Percentiles rank a stretch among this genome's conserved stretches.
These are phyloP conservation scores for Chrysotoxum bicinctum DNA, from an alignment of 2,888 invertebrate genomes.

Conservation along the genomic window DNA sequence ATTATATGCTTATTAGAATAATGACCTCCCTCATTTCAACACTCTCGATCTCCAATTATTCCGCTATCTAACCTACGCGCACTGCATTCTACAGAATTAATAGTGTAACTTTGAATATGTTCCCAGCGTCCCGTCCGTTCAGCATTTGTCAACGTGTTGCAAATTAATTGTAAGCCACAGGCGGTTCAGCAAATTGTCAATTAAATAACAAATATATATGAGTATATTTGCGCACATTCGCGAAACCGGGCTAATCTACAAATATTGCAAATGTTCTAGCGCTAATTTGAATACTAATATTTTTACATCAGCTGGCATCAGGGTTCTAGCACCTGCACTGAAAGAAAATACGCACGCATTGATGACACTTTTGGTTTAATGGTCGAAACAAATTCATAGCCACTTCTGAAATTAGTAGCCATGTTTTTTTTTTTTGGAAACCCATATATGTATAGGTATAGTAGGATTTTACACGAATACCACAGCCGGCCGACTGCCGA, in stretches of 20 bases:
- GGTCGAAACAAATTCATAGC: too few relatives aligned
- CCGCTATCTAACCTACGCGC: slow-evolving; percentile 52
- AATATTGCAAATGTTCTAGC: slow-evolving; percentile 44
- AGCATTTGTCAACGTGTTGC: slow-evolving; percentile 68
- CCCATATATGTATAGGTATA: too few relatives aligned
- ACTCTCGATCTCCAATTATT: not conserved
- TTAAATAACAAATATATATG: slow-evolving; percentile 41
- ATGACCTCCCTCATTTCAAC: slow-evolving; percentile 15
- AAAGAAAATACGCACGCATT: not conserved
- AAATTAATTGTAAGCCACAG: slow-evolving; percentile 70
- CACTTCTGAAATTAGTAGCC: too few relatives aligned
- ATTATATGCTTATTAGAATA: not conserved
- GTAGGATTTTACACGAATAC: too few relatives aligned
- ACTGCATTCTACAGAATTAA: not conserved
- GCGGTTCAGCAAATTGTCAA: slow-evolving; percentile 69
- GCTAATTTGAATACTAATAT: slow-evolving; percentile 71
- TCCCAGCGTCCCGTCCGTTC: slow-evolving; percentile 30
- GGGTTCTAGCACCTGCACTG: not conserved
- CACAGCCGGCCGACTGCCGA: too few relatives aligned
- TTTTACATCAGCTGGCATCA: slow-evolving; percentile 23
- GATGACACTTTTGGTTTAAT: too few relatives aligned
- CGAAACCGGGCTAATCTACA: slow-evolving; percentile 30
- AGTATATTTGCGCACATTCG: slow-evolving; percentile 53
- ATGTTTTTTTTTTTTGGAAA: too few relatives aligned
- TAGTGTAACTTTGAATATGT: not conserved